Evolutionary conservation across 2,797 vertebrate species (phyloP).

Genomic region (Sebastes wilsoni): DNA sequence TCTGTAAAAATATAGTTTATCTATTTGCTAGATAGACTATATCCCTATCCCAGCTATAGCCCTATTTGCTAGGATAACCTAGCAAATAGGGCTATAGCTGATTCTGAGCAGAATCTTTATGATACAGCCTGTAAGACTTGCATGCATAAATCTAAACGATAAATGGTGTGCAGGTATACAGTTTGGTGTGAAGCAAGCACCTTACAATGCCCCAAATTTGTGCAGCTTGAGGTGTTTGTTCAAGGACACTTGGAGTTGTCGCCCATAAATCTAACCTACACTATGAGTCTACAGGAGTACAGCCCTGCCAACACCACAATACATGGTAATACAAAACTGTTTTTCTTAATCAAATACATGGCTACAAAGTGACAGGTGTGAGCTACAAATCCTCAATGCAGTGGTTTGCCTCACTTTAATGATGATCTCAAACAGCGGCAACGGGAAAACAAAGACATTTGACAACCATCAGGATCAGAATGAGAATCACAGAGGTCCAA

Average conservation of each 20-base stretch:
- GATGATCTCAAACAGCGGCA: background rate
- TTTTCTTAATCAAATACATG: background rate
- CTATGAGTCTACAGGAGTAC: background rate
- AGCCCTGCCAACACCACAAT: background rate
- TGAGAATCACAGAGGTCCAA: constrained; percentile 10
- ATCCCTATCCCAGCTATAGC: no score
- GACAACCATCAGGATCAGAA: background rate
- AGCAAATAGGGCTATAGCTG: background rate
- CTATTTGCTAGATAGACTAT: no score
- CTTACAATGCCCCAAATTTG: background rate
- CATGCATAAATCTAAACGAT: background rate
- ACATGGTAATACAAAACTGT: background rate
- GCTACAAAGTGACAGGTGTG: background rate
- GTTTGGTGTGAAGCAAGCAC: background rate
- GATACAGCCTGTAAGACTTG: background rate
- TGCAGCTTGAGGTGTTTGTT: background rate
- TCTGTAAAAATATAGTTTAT: no score
- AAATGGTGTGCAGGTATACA: background rate
- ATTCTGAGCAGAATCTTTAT: background rate
- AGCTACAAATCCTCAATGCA: background rate
- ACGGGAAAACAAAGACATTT: background rate
- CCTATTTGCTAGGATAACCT: no score
- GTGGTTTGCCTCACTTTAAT: background rate
- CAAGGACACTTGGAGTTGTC: background rate
- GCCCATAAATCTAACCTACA: constrained; percentile 10